Base-by-base conservation (phyloP, 2,888 invertebrate species). In the Drosophila affinis region DNA sequence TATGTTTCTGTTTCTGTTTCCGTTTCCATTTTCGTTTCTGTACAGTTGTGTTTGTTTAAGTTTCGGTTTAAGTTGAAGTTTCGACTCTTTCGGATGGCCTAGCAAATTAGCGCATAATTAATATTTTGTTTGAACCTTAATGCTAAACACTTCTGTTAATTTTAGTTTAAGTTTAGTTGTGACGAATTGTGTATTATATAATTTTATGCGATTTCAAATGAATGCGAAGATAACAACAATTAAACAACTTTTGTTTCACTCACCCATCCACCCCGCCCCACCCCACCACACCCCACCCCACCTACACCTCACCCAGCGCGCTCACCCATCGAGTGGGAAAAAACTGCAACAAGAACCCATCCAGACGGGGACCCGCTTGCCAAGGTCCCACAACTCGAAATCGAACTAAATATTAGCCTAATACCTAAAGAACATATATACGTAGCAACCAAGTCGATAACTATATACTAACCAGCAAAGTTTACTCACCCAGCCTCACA, bases 151-250 rank as follows among this genome's bases (percentile, higher is more conserved):
- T 79, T 78, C 58, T 87, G 76, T 77, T 89, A 88, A 83, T 79
- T 78, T 72, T 85, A 86, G 68, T 85, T 76, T 83, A 78, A 82
- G 87, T 79, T 81, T 79, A 82, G 83, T 77, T 89, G 89, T 89
- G 89, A 89, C 81, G 73, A 88, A 76, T 88, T 87, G 89, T 87
- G 86, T 87, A 87, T 88, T 89, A 89, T 86, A 87, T 87, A 79
- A 87, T 88, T 86, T 85, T 82, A 86, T 84, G 85, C 79, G 85
- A 87, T 82, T 87, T 84, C 70, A 48, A 80, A 82, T 77, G 83
- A 86, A 89, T 77, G 76, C 62, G 75, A 81, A 79, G 78, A 81
- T 62, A 67, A 78, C 79, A 78, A 88, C 78, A 78, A 88, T 65
- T 57, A 80, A 67, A 53, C n/a, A 34, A 48, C 45, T 39, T 73